phyloP scores from a whole-genome alignment of 1,140 invertebrate genomes.

The Diploscapter pachys region DNA sequence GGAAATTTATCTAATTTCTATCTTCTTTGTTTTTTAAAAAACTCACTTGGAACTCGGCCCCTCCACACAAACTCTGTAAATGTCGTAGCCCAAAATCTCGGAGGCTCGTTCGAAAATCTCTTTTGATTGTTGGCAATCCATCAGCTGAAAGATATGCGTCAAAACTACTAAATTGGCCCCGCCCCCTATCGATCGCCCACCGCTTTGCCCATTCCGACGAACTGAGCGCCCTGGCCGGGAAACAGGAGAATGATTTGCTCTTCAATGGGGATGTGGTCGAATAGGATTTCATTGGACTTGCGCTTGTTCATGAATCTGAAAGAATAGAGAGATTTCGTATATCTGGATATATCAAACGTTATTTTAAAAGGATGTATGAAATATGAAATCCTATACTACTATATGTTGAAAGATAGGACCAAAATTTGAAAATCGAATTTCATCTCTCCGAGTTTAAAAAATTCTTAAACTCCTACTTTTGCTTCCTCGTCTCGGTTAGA shows the following conservation, averaged over 20 bases:
- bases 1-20: neutral
- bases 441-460: too few relatives aligned
- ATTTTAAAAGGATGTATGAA: too few relatives aligned
- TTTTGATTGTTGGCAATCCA: constrained; percentile 73
- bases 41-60: constrained; percentile 74
- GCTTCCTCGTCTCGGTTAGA: constrained; percentile 23
- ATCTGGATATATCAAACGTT: too few relatives aligned
- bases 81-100: constrained; percentile 78
- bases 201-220: constrained; percentile 78
- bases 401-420: constrained; percentile 1
- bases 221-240: constrained; percentile 67
- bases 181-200: constrained; percentile 27
- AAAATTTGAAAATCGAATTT: neutral
- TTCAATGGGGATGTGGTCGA: constrained; percentile 52
- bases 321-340: too few relatives aligned
- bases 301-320: neutral
- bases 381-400: neutral
- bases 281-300: constrained; percentile 30
- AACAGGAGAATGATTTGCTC: constrained; percentile 55
- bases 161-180: constrained; percentile 9
- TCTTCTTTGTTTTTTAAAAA: neutral
- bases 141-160: constrained; percentile 61
- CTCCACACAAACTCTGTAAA: constrained; percentile 76
- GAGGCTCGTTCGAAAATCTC: constrained; percentile 82
- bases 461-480: constrained; percentile 13